These are phyloP conservation scores for Scaptomyza hsui DNA, from an alignment of 1,140 invertebrate species.

Conservation along the genomic window DNA sequence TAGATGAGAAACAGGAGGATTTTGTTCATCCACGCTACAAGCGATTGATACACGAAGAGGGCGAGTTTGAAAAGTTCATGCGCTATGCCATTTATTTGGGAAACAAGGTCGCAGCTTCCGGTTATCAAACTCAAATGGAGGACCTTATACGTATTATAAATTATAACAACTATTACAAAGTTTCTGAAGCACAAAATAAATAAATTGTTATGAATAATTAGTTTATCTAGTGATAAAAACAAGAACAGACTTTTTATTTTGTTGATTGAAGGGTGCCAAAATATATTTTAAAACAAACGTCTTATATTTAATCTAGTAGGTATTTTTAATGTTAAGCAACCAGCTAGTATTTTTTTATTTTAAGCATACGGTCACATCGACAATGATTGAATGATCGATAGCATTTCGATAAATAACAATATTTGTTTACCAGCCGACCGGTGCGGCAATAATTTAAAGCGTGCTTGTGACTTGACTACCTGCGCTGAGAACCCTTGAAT, in stretches of 20 bases:
- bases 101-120: conserved; percentile 71
- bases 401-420: conserved; percentile 24
- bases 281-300: no score
- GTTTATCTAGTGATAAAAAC: background rate
- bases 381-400: conserved; percentile 21
- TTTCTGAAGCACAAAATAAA: conserved; percentile 24
- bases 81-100: conserved; percentile 78
- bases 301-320: background rate
- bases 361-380: conserved; percentile 8
- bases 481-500: conserved; percentile 23
- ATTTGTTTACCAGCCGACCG: conserved; percentile 53
- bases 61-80: conserved; percentile 79
- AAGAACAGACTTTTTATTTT: no score
- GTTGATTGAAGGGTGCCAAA: no score
- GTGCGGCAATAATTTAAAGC: conserved; percentile 33
- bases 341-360: conserved; percentile 4
- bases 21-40: conserved; percentile 73
- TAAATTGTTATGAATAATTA: background rate
- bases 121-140: conserved; percentile 80
- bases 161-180: conserved; percentile 77
- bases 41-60: conserved; percentile 67
- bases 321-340: background rate
- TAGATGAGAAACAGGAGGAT: conserved; percentile 43
- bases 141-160: conserved; percentile 79
- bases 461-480: conserved; percentile 26